Conservation (phyloP, 2,888 invertebrate genomes). For the Leucophenga montana region DNA sequence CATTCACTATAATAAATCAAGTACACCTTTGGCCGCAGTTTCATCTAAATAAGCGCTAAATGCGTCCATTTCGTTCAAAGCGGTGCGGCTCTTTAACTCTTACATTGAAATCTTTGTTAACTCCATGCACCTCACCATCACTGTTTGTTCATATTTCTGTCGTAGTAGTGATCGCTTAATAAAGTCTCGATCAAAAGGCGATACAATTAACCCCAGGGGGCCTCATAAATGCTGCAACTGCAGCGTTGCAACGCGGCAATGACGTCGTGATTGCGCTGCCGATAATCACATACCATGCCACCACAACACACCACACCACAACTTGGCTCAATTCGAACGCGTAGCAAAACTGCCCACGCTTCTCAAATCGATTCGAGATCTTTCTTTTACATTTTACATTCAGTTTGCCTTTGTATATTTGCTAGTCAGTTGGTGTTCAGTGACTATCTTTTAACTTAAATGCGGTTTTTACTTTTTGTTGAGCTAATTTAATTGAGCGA, state of each 20-base stretch:
- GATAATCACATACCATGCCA: constrained; percentile 24
- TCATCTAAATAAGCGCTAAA: constrained; percentile 9
- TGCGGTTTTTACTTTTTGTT: too few relatives aligned
- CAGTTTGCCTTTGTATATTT: too few relatives aligned
- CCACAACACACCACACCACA: too few relatives aligned
- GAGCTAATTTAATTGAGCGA: too few relatives aligned
- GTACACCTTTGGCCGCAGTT: constrained; percentile 4
- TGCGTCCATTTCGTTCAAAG: background rate
- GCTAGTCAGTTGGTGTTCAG: too few relatives aligned
- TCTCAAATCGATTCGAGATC: too few relatives aligned
- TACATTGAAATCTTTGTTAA: background rate
- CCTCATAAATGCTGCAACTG: constrained; percentile 35
- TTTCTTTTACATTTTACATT: too few relatives aligned
- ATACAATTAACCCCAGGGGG: constrained; percentile 52
- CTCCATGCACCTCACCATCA: too few relatives aligned
- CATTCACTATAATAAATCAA: constrained; percentile 12
- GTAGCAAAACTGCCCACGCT: too few relatives aligned
- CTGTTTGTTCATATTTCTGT: constrained; percentile 47
- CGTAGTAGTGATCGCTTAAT: constrained; percentile 60
- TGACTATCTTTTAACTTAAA: too few relatives aligned
- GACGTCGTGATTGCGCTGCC: constrained; percentile 25
- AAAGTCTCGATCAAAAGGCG: constrained; percentile 53
- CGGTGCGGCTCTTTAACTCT: background rate
- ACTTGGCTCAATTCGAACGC: too few relatives aligned
- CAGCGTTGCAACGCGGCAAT: background rate